Percentiles rank a stretch among this genome's conserved stretches.
Evolutionary conservation across 1,140 invertebrate genomes (phyloP).

Genomic region (Bombus superbus): DNA sequence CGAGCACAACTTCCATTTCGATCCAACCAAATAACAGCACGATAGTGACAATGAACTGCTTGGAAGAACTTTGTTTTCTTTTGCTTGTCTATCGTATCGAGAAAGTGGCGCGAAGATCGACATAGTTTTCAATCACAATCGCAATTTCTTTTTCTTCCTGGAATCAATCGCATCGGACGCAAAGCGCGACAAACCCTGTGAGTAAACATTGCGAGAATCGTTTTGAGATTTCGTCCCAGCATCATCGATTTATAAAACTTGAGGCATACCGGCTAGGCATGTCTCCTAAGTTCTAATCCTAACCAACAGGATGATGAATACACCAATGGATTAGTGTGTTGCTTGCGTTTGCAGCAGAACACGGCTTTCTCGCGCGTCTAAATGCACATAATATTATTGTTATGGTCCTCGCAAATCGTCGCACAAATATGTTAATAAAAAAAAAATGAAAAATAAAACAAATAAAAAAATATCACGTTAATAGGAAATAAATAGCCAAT

Average conservation of each 20-base stretch:
- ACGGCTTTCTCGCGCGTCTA: not conserved
- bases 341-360: not conserved
- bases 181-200: not conserved
- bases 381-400: not conserved
- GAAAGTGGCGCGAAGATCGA: not conserved
- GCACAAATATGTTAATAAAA: slow-evolving; percentile 14
- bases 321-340: not conserved
- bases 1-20: slow-evolving; percentile 5
- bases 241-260: slow-evolving; percentile 49
- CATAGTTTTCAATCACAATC: not conserved
- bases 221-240: slow-evolving; percentile 36
- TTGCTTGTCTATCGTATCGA: not conserved
- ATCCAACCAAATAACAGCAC: not conserved
- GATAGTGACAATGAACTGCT: not conserved
- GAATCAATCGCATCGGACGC: not conserved
- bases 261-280: not conserved
- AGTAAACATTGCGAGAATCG: slow-evolving; percentile 33
- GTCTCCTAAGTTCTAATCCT: not conserved
- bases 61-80: not conserved
- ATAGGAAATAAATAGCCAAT: not conserved
- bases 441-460: not conserved
- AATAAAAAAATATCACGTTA: not conserved
- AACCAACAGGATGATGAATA: not conserved
- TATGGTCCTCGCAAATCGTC: not conserved
- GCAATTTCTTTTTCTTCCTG: not conserved